Percentiles rank a stretch among this genome's conserved stretches.
These are phyloP conservation scores for Scolopax mira DNA, from an alignment of 2,113 vertebrate genomes.

Conservation along the genomic window DNA sequence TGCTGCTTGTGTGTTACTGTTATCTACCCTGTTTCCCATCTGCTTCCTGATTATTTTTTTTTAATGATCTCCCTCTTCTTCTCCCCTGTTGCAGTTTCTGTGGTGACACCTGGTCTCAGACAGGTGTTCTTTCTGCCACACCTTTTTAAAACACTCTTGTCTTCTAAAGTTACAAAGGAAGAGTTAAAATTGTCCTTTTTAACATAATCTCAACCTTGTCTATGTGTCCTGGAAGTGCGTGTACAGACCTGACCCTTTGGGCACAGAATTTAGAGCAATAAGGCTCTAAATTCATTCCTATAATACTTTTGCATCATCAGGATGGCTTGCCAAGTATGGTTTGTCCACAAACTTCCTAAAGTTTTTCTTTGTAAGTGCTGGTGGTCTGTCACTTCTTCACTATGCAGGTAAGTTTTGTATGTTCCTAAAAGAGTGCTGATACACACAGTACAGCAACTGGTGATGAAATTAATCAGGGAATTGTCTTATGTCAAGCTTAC, in stretches of 20 bases:
- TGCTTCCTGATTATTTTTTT: not conserved
- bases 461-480: not conserved
- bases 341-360: not conserved
- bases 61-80: not conserved
- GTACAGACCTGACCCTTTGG: not conserved
- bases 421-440: not conserved
- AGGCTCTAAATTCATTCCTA: not conserved
- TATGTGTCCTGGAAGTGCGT: not conserved
- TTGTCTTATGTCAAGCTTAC: not conserved
- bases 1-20: not conserved
- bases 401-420: not conserved
- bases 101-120: not conserved
- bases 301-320: not conserved
- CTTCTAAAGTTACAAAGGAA: not conserved
- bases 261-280: not conserved
- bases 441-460: not conserved
- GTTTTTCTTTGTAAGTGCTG: not conserved
- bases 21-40: not conserved
- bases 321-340: not conserved
- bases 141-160: not conserved
- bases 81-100: not conserved
- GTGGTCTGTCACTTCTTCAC: not conserved
- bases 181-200: not conserved
- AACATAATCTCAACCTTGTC: not conserved
- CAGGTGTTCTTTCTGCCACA: not conserved